These are phyloP conservation scores for Poeciliopsis prolifica DNA, from an alignment of 2,113 vertebrate species.

Conservation along the genomic window DNA sequence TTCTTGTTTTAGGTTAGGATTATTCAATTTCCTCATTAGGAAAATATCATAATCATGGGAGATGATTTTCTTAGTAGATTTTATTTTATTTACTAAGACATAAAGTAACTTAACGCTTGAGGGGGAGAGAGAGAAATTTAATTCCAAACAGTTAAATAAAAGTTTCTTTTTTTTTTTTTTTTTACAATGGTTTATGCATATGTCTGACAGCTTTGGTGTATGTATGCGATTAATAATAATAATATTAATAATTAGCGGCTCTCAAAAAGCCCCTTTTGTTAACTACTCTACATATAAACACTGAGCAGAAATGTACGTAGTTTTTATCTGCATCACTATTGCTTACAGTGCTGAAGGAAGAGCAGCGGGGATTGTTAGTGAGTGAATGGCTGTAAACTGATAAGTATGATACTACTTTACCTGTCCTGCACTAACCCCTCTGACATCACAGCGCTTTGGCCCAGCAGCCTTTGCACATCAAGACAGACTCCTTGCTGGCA, in stretches of 20 bases:
- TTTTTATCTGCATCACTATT: not conserved
- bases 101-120: no score
- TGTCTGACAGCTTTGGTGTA: not conserved
- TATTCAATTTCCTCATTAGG: no score
- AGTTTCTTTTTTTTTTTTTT: not conserved
- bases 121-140: no score
- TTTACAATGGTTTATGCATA: not conserved
- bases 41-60: no score
- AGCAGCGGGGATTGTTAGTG: not conserved
- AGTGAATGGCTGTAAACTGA: conserved; percentile 9
- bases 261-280: no score
- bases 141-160: not conserved
- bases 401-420: conserved; percentile 2
- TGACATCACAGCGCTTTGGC: conserved; percentile 48
- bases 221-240: not conserved
- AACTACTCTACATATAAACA: not conserved
- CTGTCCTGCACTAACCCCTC: conserved; percentile 68
- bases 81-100: no score
- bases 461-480: conserved; percentile 54
- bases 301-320: not conserved
- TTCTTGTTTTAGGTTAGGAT: no score
- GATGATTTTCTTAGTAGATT: no score
- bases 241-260: not conserved
- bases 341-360: not conserved
- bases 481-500: conserved; percentile 61